Base-by-base conservation (phyloP, 2,113 vertebrate genomes). In the Plestiodon gilberti region DNA sequence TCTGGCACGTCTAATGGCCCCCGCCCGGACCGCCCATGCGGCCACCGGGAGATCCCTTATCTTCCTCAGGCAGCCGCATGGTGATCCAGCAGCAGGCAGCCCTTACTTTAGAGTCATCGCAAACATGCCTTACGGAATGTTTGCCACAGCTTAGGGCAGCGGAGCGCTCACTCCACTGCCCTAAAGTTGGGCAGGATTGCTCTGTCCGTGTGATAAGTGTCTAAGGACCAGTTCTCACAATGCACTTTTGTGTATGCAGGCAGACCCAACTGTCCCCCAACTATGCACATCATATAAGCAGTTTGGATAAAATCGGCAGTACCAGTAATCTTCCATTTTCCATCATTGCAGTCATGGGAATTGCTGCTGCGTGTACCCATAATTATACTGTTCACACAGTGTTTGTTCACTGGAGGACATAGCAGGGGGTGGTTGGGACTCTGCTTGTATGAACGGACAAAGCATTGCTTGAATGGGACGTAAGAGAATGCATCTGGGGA, bases 401-500 rank as follows among this genome's bases (percentile, higher is more conserved):
- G 13, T 35, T 62, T 62, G 40, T 43, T 38, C 38, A 35, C 22
- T 30, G 14, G 1, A 40, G 14, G 52, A 43, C 62, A 65, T 38
- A 61, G 22, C 67, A 59, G 30, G 22, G 48, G 18, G 59, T 30
- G 43, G 23, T 20, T 57, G 7, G 62, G 33, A 73, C 38, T n/a
- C n/a, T 22, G 30, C 40, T 52, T 84, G 30, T 43, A 30, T 48
- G 71, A 48, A 14, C 40, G 14, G 8, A 76, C 22, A 61, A 22
- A 76, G 57, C 33, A 71, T 55, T 81, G 33, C 23, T 43, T 75
- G 59, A 74, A 38, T 48, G 43, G 40, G 28, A 13, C 40, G 38
- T 81, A 65, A 62, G 82, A 83, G 81, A 69, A 33, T 75, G 43
- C 25, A 7, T 20, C 75, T 40, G 85, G 85, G 70, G 35, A 83